Conservation (phyloP, 2,888 invertebrate genomes). For the Erebia ligea region DNA sequence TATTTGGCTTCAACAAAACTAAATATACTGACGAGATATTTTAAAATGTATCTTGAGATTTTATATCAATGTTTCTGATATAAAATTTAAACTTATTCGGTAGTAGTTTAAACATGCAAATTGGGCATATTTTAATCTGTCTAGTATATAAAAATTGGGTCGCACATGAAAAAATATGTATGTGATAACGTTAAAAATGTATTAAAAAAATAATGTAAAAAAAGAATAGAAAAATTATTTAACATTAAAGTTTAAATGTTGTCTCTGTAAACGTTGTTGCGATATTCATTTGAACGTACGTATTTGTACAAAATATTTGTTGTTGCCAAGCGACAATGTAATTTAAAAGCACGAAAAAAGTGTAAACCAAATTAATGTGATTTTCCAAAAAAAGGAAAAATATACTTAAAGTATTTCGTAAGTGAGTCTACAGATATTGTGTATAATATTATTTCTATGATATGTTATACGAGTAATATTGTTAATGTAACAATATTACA, state of each 20-base stretch:
- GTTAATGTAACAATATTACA: neutral
- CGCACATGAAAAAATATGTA: neutral
- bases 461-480: neutral
- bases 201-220: neutral
- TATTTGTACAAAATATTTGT: neutral
- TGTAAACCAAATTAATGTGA: neutral
- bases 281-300: neutral
- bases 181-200: conserved; percentile 2
- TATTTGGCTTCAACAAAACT: too few species aligned
- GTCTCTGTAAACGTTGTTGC: neutral
- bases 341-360: neutral
- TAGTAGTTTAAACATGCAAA: neutral
- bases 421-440: neutral
- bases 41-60: neutral
- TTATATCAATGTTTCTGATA: neutral
- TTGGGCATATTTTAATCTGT: neutral
- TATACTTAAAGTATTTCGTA: neutral
- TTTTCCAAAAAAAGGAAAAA: neutral
- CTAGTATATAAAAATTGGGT: neutral
- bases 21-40: neutral
- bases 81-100: neutral
- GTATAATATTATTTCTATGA: neutral
- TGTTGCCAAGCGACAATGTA: neutral
- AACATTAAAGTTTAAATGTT: neutral
- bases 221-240: neutral